A percentile compares a stretch with the other conserved stretches of the same genome.
phyloP scores from a whole-genome alignment of 2,888 invertebrate genomes.

The Nomada ferruginata region DNA sequence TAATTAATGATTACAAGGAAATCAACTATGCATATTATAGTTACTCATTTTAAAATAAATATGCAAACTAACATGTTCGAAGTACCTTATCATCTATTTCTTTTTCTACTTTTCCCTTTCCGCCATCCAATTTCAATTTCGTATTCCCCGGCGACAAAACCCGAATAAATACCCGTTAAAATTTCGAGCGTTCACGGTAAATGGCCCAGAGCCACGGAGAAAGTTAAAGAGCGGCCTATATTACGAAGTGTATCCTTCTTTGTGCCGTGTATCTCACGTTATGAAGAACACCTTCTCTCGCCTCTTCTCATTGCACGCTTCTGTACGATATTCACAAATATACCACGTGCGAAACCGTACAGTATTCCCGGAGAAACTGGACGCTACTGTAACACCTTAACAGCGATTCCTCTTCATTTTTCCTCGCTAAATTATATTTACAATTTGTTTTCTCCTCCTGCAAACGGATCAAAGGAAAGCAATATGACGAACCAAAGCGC shows the following conservation, averaged over 20 bases:
- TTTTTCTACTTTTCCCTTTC: too few relatives aligned
- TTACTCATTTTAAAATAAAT: too few relatives aligned
- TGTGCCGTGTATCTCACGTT: slow-evolving; percentile 51
- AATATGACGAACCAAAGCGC: neutral
- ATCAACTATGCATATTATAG: too few relatives aligned
- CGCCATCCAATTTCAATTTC: neutral
- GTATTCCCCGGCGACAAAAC: too few relatives aligned
- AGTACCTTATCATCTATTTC: too few relatives aligned
- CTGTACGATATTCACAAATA: slow-evolving; percentile 31
- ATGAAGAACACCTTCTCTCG: slow-evolving; percentile 48
- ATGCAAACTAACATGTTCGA: too few relatives aligned
- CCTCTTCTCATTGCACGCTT: slow-evolving; percentile 42
- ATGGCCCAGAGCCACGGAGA: slow-evolving; percentile 34
- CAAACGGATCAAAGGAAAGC: neutral
- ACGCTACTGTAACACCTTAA: slow-evolving; percentile 5
- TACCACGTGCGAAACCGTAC: slow-evolving; percentile 36
- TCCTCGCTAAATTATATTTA: neutral
- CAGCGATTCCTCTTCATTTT: neutral
- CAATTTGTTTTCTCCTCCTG: neutral
- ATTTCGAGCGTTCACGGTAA: slow-evolving; percentile 11
- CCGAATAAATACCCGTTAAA: neutral
- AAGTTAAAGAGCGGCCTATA: slow-evolving; percentile 57
- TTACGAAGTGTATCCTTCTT: slow-evolving; percentile 50
- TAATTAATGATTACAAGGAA: too few relatives aligned
- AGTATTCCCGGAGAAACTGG: slow-evolving; percentile 22